Base-by-base conservation (phyloP, 2,797 vertebrate species). In the Peromyscus nudipes region DNA sequence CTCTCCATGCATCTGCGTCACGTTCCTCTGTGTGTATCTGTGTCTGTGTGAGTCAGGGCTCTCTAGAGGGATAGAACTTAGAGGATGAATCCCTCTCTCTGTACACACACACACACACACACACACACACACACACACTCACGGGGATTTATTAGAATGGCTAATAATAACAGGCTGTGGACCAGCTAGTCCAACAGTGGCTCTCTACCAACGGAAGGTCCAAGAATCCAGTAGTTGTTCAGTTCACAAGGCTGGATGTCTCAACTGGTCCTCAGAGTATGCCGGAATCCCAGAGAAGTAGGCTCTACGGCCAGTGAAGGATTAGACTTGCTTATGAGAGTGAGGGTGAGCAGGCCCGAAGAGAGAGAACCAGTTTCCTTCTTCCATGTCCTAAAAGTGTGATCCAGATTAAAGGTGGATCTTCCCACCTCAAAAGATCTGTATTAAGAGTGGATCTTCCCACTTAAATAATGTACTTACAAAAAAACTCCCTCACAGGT, bases 1-100 rank as follows among this genome's bases (percentile, higher is more conserved):
- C 8, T 60, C 31, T 29, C 2, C 14, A 0, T 27, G 43, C 69
- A 49, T 21, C 67, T 25, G 6, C 0, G 0, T 6, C 11, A 9
- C 67, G 65, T 83, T 67, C 87, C 13, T 94, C 37, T 13, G 4
- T 8, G 29, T 31, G 0, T 60, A 31, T 52, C 29, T 43, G 6
- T 49, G 82, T 81, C 29, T 65, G 27, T 34, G 17, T 27, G 17
- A 40, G 55, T 82, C 55, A 60, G 80, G 21, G 52, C 3, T 40
- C 55, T 81, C 23, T 37, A 7, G 55, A 40, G 23, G n/a, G n/a
- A 81, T 27, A 37, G 52, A 81, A 81, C 79, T 82, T 1, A 83
- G 14, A 43, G 37, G 62, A 64, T 43, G 25, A 83, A 62, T 17
- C n/a, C 27, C 25, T 40, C 55, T 8, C 77, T 25, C 19, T 25